Conservation (phyloP, 2,113 vertebrate genomes). For the Leuciscus idus region DNA sequence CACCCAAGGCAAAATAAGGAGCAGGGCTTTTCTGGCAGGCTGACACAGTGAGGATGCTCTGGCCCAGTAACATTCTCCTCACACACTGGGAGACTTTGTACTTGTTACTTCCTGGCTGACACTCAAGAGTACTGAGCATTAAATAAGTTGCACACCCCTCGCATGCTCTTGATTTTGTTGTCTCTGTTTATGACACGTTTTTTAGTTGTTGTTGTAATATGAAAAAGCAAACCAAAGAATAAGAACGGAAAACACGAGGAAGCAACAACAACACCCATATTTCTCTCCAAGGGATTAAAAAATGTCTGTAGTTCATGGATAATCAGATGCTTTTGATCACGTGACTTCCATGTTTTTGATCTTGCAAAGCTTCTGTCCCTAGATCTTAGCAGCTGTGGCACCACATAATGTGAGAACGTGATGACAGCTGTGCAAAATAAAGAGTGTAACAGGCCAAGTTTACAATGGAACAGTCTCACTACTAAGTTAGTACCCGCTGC, state of each 20-base stretch:
- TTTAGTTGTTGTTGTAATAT: conserved; percentile 36
- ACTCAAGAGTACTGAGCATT: conserved; percentile 63
- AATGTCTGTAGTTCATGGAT: conserved; percentile 75
- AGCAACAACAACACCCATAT: conserved; percentile 37
- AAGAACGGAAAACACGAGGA: conserved; percentile 26
- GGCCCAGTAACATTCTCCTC: conserved; percentile 68
- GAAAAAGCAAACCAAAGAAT: conserved; percentile 61
- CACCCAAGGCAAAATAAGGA: conserved; percentile 59
- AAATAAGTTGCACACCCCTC: conserved; percentile 66
- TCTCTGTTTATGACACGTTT: conserved; percentile 54
- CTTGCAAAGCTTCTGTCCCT: conserved; percentile 60
- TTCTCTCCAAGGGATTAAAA: conserved; percentile 72
- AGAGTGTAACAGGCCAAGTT: conserved; percentile 56
- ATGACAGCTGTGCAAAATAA: conserved; percentile 65
- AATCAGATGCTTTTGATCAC: conserved; percentile 79
- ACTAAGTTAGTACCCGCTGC: neutral
- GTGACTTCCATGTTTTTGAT: conserved; percentile 75
- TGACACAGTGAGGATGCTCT: conserved; percentile 66
- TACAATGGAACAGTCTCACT: conserved; percentile 28
- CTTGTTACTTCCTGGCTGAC: conserved; percentile 62
- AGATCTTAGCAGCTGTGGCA: conserved; percentile 64
- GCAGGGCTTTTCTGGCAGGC: conserved; percentile 70
- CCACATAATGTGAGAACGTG: conserved; percentile 64
- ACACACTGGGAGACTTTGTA: conserved; percentile 75
- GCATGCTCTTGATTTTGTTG: conserved; percentile 61